phyloP scores from a whole-genome alignment of 2,113 vertebrate genomes.

The Nannospalax galili region DNA sequence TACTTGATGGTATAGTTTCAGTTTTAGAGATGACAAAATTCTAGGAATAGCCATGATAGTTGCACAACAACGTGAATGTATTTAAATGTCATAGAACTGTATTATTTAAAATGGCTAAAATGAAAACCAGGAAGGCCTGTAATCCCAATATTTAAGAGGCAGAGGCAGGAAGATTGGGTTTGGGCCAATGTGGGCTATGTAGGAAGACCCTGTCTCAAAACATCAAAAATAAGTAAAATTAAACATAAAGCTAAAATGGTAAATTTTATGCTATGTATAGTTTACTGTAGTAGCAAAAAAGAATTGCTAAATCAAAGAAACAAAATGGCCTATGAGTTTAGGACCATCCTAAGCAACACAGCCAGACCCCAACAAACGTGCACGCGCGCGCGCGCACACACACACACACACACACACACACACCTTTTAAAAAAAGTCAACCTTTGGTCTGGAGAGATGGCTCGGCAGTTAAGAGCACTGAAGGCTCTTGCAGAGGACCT shows the following conservation, averaged over 20 bases:
- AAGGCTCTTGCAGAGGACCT: background rate
- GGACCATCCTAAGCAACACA: background rate
- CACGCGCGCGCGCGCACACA: background rate
- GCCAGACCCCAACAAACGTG: background rate
- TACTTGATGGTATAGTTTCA: background rate
- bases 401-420: background rate
- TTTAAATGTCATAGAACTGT: background rate
- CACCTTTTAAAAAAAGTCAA: background rate
- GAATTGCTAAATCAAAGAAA: conserved; percentile 12
- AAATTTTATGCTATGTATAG: background rate
- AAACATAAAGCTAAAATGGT: background rate
- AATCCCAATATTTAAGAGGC: background rate
- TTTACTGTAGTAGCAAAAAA: background rate
- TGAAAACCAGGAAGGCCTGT: background rate
- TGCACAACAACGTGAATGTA: background rate
- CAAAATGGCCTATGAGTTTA: background rate
- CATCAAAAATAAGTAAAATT: background rate
- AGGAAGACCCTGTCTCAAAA: background rate
- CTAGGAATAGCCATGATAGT: background rate
- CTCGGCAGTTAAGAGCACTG: background rate
- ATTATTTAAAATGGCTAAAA: conserved; percentile 26
- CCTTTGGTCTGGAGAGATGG: background rate
- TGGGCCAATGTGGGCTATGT: background rate
- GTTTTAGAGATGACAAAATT: background rate
- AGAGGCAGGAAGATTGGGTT: background rate